Evolutionary conservation across 92 coral and sea anemone species (phyloP).

Genomic region (Palythoa grandiflora): DNA sequence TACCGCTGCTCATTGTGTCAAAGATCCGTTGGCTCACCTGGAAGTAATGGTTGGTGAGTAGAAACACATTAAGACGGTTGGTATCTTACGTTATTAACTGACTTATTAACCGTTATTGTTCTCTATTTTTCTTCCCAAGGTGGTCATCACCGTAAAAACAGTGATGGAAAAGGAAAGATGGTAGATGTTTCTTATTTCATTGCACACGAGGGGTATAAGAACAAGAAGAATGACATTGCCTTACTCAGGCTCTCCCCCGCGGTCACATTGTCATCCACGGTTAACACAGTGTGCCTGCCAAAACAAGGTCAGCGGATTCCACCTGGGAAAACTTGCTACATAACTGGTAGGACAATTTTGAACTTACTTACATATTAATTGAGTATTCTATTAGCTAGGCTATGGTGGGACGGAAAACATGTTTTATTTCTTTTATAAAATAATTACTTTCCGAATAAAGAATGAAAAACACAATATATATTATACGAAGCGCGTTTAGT

Average conservation of each 20-base stretch:
- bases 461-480: too few relatives aligned
- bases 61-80: neutral
- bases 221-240: slow-evolving; percentile 25
- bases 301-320: slow-evolving; percentile 28
- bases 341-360: neutral
- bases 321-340: slow-evolving; percentile 26
- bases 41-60: slow-evolving; percentile 21
- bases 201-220: slow-evolving; percentile 17
- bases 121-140: neutral
- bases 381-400: neutral
- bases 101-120: neutral
- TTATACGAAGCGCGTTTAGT: too few relatives aligned
- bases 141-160: slow-evolving; percentile 25
- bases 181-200: slow-evolving; percentile 29
- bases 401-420: too few relatives aligned
- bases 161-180: slow-evolving; percentile 31
- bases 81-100: neutral
- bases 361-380: neutral
- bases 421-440: neutral
- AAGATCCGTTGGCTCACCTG: neutral
- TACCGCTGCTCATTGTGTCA: slow-evolving; percentile 27
- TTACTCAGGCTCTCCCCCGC: slow-evolving; percentile 21
- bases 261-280: slow-evolving; percentile 14
- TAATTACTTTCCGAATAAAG: too few relatives aligned
- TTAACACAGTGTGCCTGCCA: slow-evolving; percentile 21